These are phyloP conservation scores for Eucidaris tribuloides DNA, from an alignment of 35 echinoderm and acorn worm species.

Conservation along the genomic window DNA sequence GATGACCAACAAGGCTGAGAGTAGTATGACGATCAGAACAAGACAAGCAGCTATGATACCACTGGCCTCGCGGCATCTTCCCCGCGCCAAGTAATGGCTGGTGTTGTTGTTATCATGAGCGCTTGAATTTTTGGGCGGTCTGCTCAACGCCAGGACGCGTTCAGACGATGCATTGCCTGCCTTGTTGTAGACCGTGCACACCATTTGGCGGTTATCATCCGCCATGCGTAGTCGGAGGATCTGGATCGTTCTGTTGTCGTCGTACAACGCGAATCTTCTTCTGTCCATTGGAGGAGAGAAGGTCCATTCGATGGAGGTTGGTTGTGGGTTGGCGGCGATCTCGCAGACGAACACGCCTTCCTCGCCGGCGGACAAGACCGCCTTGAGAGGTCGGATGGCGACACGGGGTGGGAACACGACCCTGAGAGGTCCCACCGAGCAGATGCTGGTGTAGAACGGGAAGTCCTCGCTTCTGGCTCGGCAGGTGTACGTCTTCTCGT, in stretches of 20 bases:
- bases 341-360: constrained; percentile 50
- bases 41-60: neutral
- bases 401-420: constrained; percentile 36
- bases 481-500: constrained; percentile 41
- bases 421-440: constrained; percentile 36
- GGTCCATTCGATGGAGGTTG: constrained; percentile 21
- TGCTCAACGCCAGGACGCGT: constrained; percentile 21
- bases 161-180: constrained; percentile 20
- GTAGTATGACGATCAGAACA: neutral
- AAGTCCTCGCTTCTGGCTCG: constrained; percentile 35
- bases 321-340: constrained; percentile 16
- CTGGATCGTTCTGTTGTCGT: constrained; percentile 41
- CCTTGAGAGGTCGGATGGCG: constrained; percentile 27
- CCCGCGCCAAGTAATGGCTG: neutral
- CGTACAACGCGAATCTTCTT: neutral
- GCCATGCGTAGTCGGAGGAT: constrained; percentile 1
- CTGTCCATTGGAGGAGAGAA: constrained; percentile 27
- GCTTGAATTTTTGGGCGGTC: neutral
- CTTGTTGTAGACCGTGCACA: constrained; percentile 30
- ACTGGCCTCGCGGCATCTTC: neutral
- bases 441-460: constrained; percentile 34
- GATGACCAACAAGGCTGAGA: neutral
- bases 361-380: neutral
- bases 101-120: neutral
- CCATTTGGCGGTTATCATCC: constrained; percentile 26